Percentiles rank a stretch among this genome's conserved stretches.
phyloP scores from a whole-genome alignment of 2,888 invertebrate species.

The Rhopalosiphum nymphaeae region DNA sequence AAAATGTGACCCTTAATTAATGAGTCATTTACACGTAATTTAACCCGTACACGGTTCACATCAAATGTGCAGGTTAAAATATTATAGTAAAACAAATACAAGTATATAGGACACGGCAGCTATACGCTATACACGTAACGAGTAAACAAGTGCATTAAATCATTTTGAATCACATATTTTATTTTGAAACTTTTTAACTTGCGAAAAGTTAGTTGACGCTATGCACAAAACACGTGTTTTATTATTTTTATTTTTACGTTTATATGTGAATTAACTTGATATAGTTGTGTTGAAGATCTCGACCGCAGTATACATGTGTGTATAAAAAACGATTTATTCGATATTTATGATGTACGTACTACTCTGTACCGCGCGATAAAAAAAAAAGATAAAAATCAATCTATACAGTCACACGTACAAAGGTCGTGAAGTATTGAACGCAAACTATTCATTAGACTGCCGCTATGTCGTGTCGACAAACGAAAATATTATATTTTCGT shows the following conservation, averaged over 20 bases:
- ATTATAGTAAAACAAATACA: background rate
- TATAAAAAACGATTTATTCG: background rate
- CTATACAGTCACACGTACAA: background rate
- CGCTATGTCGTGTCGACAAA: background rate
- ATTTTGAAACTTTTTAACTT: background rate
- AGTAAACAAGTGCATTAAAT: background rate
- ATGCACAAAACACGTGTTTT: background rate
- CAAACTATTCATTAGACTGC: background rate
- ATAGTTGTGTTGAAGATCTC: background rate
- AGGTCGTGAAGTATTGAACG: background rate
- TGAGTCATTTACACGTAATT: conserved; percentile 61
- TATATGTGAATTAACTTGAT: background rate
- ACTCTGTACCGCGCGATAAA: background rate
- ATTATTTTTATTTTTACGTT: background rate
- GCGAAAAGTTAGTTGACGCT: background rate
- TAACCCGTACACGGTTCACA: background rate
- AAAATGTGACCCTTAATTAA: conserved; percentile 40
- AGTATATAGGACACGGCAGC: background rate
- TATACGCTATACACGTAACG: conserved; percentile 4
- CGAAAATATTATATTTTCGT: no score
- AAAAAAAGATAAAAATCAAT: background rate
- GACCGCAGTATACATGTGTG: background rate
- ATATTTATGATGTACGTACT: background rate
- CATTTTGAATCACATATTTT: background rate
- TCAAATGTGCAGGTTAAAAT: background rate